These are phyloP conservation scores for Eulemur albifrons DNA, from an alignment of 2,797 vertebrate species.

Conservation along the genomic window DNA sequence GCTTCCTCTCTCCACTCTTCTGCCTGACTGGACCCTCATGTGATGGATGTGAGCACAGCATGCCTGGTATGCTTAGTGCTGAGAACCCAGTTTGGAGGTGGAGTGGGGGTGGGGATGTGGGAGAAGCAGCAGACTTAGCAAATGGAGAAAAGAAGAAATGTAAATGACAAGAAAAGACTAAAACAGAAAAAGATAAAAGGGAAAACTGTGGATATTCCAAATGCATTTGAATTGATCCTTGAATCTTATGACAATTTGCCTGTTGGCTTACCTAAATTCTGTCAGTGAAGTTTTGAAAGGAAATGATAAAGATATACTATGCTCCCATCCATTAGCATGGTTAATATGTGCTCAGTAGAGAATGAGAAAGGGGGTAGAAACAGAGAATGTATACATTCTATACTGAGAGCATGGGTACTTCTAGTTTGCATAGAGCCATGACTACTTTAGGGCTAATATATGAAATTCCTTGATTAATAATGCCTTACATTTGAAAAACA, in stretches of 20 bases:
- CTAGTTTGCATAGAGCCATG: slow-evolving; percentile 11
- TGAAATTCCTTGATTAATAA: slow-evolving; percentile 11
- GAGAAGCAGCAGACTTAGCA: neutral
- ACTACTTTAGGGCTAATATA: neutral
- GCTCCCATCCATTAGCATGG: neutral
- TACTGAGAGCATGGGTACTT: neutral
- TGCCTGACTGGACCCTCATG: slow-evolving; percentile 56
- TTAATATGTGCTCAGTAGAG: slow-evolving; percentile 14
- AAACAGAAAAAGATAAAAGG: neutral
- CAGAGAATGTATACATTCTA: neutral
- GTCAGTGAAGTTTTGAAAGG: neutral
- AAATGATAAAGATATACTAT: neutral
- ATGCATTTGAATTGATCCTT: neutral
- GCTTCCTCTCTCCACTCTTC: neutral
- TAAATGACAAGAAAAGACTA: neutral
- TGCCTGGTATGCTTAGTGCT: neutral
- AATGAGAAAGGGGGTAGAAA: neutral
- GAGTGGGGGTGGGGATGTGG: neutral
- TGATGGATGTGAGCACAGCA: slow-evolving; percentile 62
- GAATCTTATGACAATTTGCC: neutral
- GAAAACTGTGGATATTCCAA: neutral
- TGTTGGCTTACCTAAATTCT: slow-evolving; percentile 34
- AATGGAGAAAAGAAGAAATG: neutral
- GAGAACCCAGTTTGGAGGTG: slow-evolving; percentile 35
- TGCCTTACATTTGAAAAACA: slow-evolving; percentile 34